A percentile compares a stretch with the other conserved stretches of the same genome.
These are phyloP conservation scores for Cardiocondyla obscurior DNA, from an alignment of 1,140 invertebrate genomes.

Conservation along the genomic window DNA sequence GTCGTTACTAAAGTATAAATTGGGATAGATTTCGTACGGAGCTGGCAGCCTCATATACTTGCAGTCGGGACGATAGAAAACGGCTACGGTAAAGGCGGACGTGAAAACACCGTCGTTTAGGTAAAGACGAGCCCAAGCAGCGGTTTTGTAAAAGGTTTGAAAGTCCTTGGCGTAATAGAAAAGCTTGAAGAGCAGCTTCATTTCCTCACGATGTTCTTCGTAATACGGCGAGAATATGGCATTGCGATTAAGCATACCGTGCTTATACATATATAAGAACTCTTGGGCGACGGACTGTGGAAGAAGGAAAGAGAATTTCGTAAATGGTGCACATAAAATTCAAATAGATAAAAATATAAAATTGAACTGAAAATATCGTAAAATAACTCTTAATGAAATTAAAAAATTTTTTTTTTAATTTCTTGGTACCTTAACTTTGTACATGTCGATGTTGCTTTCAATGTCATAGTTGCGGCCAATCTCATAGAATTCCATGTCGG, in stretches of 20 bases:
- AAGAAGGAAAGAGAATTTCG: background rate
- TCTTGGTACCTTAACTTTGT: slow-evolving; percentile 75
- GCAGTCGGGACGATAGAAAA: slow-evolving; percentile 86
- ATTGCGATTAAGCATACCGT: slow-evolving; percentile 85
- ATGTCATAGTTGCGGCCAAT: slow-evolving; percentile 84
- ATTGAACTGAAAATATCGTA: too few species aligned
- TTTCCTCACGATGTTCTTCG: slow-evolving; percentile 86
- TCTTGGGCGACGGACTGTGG: slow-evolving; percentile 85
- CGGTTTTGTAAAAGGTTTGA: slow-evolving; percentile 80
- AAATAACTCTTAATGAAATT: too few species aligned
- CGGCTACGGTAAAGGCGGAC: slow-evolving; percentile 86
- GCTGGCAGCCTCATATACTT: slow-evolving; percentile 86
- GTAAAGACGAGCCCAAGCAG: slow-evolving; percentile 85
- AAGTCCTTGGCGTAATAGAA: slow-evolving; percentile 88
- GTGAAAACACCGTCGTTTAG: slow-evolving; percentile 87
- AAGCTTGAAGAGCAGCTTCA: slow-evolving; percentile 87
- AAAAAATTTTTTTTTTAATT: background rate
- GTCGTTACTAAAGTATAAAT: slow-evolving; percentile 86
- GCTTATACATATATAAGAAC: slow-evolving; percentile 85
- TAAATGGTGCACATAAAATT: background rate
- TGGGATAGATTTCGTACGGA: slow-evolving; percentile 88
- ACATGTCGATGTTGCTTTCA: slow-evolving; percentile 83
- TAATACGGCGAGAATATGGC: slow-evolving; percentile 86
- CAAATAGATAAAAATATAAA: background rate
- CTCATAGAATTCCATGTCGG: slow-evolving; percentile 82